These are phyloP conservation scores for Dioctria linearis DNA, from an alignment of 2,888 invertebrate species.

Conservation along the genomic window DNA sequence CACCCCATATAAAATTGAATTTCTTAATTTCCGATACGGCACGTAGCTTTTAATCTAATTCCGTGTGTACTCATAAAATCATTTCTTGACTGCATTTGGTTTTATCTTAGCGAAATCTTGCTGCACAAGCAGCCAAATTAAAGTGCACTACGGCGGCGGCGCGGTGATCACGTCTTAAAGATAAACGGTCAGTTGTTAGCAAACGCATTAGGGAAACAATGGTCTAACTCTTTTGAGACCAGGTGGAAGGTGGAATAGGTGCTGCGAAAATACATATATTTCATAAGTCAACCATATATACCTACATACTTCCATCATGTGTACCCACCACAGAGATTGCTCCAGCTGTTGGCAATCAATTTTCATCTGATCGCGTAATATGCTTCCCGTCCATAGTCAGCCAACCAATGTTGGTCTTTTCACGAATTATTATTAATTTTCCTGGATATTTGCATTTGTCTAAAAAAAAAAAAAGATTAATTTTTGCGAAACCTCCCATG, in stretches of 20 bases:
- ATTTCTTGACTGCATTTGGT: constrained; percentile 25
- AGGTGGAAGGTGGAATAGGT: background rate
- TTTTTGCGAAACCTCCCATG: constrained; percentile 9
- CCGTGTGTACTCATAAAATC: constrained; percentile 25
- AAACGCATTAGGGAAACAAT: constrained; percentile 39
- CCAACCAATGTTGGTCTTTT: background rate
- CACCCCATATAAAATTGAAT: constrained; percentile 24
- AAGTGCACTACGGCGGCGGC: constrained; percentile 15
- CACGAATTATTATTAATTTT: constrained; percentile 32
- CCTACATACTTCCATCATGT: no score
- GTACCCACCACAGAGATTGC: background rate
- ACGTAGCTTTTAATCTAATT: constrained; percentile 15
- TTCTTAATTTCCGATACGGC: constrained; percentile 31
- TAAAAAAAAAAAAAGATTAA: constrained; percentile 31
- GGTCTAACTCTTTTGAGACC: background rate
- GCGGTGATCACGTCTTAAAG: constrained; percentile 40
- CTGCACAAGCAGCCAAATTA: constrained; percentile 30
- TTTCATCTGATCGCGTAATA: background rate
- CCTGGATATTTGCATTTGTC: constrained; percentile 14
- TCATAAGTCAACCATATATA: constrained; percentile 8
- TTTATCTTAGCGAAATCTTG: constrained; percentile 17
- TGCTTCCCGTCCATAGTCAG: background rate
- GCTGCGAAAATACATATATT: background rate
- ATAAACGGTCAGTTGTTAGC: constrained; percentile 44
- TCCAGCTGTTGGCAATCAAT: constrained; percentile 29